Evolutionary conservation across 2,888 invertebrate genomes (phyloP).

Genomic region (Phengaris arion): DNA sequence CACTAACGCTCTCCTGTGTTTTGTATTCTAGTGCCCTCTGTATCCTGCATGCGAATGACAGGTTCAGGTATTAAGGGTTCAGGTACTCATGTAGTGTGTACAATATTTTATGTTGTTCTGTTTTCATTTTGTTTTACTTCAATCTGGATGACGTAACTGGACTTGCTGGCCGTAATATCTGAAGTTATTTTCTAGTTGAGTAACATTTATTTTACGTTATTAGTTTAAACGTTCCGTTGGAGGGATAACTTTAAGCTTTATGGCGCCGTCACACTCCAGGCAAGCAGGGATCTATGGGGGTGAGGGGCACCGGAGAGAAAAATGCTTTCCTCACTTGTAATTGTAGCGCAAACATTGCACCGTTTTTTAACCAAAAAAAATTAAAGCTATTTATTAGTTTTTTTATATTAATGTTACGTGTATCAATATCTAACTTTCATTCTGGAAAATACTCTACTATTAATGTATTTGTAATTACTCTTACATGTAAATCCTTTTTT

Average conservation of each 20-base stretch:
- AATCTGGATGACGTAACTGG: no score
- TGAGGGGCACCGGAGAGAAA: neutral
- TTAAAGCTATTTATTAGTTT: neutral
- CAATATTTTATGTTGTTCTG: neutral
- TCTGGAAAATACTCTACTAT: neutral
- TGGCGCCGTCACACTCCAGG: neutral
- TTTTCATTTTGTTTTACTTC: neutral
- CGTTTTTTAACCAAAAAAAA: no score
- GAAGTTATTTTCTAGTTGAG: neutral
- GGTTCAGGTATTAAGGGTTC: neutral
- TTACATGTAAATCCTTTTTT: conserved; percentile 15
- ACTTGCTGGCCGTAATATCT: neutral
- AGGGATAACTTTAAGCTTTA: neutral
- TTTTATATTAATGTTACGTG: neutral
- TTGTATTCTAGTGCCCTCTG: conserved; percentile 13
- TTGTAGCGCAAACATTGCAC: no score
- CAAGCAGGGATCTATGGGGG: no score
- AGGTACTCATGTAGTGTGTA: no score
- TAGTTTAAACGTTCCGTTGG: neutral
- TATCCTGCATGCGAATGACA: conserved; percentile 26
- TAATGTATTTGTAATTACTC: conserved; percentile 9
- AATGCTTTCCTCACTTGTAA: neutral
- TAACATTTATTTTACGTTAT: neutral
- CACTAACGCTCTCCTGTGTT: neutral
- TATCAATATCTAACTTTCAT: neutral